Evolutionary conservation across 2,113 vertebrate genomes (phyloP), one percentile per base, ranked within the genome.

Genomic region (Nanorana parkeri): DNA sequence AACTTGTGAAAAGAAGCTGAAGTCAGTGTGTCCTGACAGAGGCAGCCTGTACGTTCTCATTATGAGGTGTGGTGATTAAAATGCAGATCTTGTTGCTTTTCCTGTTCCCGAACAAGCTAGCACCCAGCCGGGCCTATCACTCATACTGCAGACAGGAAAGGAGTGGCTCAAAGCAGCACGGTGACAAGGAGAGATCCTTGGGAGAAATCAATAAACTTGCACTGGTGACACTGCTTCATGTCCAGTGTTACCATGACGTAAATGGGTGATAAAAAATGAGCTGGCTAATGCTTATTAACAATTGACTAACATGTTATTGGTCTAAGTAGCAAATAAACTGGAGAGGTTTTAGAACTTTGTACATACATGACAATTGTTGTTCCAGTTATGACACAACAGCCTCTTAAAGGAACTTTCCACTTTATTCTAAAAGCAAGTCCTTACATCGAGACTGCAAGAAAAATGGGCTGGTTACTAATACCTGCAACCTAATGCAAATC

Each of bases 101-200:
- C 64, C 80, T 76, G 72, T 67, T 83, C 64, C 65, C 54, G 41
- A 47, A 47, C 54, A 26, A 36, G 23, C 19, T 51, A 52, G 32
- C 11, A 55, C 58, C 63, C 80, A 52, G 52, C 54, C 19, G 47
- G 28, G 32, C 21, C 41, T 29, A 68, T 76, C 72, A 67, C 21
- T 83, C 80, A 76, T 58, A 13, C n/a, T 28, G 58, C 26, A 76
- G 63, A 60, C 80, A 83, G 80, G 72, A 76, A 83, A 76, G 72
- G 72, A 76, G 80, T 60, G 80, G 71, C 64, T 4, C 26, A 36
- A 8, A 47, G 47, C 56, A 17, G 71, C 41, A 47, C 41, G 6
- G 3, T 47, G 32, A 15, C 41, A 47, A 11, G 41, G 41, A 47
- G 41, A 64, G 54, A 78, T 54, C 75, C 11, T 21, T 26, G 36